These are phyloP conservation scores for Mastigias papua DNA, from an alignment of 30 jellyfish, hydroid and myxozoan species.

Conservation along the genomic window DNA sequence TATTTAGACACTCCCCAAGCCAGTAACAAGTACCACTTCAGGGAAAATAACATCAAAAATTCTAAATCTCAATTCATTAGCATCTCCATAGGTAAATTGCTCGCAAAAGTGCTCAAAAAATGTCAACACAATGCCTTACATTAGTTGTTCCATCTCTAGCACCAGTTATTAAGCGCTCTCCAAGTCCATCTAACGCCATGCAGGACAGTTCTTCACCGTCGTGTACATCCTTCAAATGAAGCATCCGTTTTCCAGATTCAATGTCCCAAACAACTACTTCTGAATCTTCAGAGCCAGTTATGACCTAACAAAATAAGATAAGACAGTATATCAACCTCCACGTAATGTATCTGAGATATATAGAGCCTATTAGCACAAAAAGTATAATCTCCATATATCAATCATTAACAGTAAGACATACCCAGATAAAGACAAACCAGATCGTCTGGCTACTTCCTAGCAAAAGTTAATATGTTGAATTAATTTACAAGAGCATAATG, in stretches of 20 bases:
- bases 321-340: neutral
- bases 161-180: conserved; percentile 69
- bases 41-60: too few species aligned
- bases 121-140: conserved; percentile 8
- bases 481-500: too few species aligned
- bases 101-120: neutral
- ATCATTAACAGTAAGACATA: too few species aligned
- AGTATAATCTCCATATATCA: neutral
- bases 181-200: conserved; percentile 71
- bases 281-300: conserved; percentile 75
- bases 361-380: neutral
- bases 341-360: too few species aligned
- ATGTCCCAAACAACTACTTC: conserved; percentile 69
- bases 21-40: too few species aligned
- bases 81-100: too few species aligned
- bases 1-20: too few species aligned
- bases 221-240: conserved; percentile 56
- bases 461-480: too few species aligned
- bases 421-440: too few species aligned
- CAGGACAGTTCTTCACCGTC: conserved; percentile 73
- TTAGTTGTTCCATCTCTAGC: conserved; percentile 73
- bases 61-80: too few species aligned
- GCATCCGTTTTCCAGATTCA: conserved; percentile 61
- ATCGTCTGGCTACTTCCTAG: too few species aligned
- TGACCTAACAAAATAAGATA: conserved; percentile 12